Conservation (phyloP, 2,888 invertebrate genomes). For the Drosophila mimica region DNA sequence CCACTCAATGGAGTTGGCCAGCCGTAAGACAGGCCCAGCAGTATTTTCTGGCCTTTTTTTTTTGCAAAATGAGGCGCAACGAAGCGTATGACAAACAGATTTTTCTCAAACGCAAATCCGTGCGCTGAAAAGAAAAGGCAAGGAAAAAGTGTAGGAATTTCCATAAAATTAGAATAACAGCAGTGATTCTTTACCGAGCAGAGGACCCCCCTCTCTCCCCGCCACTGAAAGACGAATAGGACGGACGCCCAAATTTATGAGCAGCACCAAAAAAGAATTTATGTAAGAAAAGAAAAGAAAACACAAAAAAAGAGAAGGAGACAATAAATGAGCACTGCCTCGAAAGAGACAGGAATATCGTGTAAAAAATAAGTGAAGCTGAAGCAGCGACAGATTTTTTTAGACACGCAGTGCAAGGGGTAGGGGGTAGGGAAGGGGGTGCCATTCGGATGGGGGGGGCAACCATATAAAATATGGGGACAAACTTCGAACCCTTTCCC, state of each 20-base stretch:
- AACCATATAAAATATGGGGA: slow-evolving; percentile 41
- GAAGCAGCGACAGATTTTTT: slow-evolving; percentile 75
- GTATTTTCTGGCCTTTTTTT: slow-evolving; percentile 48
- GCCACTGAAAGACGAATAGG: slow-evolving; percentile 25
- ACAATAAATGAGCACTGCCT: slow-evolving; percentile 52
- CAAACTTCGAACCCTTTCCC: slow-evolving; percentile 63
- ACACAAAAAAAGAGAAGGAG: slow-evolving; percentile 26
- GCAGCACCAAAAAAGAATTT: slow-evolving; percentile 68
- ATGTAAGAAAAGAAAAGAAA: slow-evolving; percentile 36
- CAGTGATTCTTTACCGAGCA: slow-evolving; percentile 76
- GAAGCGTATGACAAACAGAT: slow-evolving; percentile 81
- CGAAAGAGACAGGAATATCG: slow-evolving; percentile 70
- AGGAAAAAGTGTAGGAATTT: slow-evolving; percentile 79
- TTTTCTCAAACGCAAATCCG: slow-evolving; percentile 80
- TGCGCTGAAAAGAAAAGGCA: slow-evolving; percentile 72
- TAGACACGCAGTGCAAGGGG: slow-evolving; percentile 45
- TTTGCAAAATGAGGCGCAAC: slow-evolving; percentile 80
- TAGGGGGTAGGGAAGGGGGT: slow-evolving; percentile 4
- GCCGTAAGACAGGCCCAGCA: slow-evolving; percentile 65
- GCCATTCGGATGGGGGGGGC: slow-evolving; percentile 1
- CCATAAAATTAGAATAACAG: slow-evolving; percentile 81
- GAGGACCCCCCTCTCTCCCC: not conserved
- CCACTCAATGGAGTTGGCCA: slow-evolving; percentile 63
- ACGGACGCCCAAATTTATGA: slow-evolving; percentile 74
- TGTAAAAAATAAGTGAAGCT: slow-evolving; percentile 80